phyloP scores from a whole-genome alignment of 2,113 vertebrate species.

The Notechis scutatus region DNA sequence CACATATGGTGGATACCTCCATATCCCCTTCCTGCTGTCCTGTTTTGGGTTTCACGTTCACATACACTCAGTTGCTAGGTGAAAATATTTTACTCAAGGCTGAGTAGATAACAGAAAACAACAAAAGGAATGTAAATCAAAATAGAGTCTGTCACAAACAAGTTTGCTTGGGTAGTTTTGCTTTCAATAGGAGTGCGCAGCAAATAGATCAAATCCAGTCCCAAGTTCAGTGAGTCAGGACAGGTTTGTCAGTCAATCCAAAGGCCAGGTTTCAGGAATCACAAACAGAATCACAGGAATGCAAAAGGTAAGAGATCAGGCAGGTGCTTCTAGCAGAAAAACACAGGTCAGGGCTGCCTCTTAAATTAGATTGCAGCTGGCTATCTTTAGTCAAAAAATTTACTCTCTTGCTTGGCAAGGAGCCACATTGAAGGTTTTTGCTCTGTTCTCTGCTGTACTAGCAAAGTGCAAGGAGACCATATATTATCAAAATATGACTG shows the following conservation, averaged over 20 bases:
- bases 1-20: neutral
- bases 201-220: neutral
- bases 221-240: neutral
- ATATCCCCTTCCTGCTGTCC: neutral
- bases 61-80: neutral
- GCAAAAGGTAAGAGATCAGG: neutral
- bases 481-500: neutral
- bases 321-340: neutral
- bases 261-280: neutral
- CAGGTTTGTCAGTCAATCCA: neutral
- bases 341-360: neutral
- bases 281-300: neutral
- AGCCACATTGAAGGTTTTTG: neutral
- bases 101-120: neutral
- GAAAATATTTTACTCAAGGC: neutral
- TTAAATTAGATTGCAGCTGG: neutral
- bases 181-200: neutral
- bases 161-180: neutral
- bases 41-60: neutral
- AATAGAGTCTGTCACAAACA: neutral
- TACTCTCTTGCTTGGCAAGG: neutral
- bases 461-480: neutral
- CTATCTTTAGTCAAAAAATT: neutral
- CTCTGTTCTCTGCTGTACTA: neutral
- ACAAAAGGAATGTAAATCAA: neutral